These are phyloP conservation scores for Xerus inauris DNA, from an alignment of 2,113 vertebrate genomes.

Conservation along the genomic window DNA sequence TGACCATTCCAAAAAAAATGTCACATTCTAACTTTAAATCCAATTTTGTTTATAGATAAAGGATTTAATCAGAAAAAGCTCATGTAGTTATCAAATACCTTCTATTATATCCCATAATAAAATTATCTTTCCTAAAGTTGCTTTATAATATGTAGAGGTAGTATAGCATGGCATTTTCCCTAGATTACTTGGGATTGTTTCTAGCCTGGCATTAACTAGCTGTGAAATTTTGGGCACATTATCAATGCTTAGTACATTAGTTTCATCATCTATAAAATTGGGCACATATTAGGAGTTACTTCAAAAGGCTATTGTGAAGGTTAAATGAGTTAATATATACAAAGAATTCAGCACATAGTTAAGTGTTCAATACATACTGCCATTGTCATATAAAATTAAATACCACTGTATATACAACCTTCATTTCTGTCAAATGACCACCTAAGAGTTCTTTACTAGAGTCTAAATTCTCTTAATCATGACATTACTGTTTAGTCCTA, in stretches of 20 bases:
- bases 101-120: background rate
- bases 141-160: background rate
- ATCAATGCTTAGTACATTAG: background rate
- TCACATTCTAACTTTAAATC: slow-evolving; percentile 12
- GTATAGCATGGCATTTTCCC: background rate
- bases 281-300: background rate
- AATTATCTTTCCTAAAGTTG: background rate
- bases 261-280: background rate
- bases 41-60: slow-evolving; percentile 22
- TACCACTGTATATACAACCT: background rate
- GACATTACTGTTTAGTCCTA: background rate
- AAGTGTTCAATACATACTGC: background rate
- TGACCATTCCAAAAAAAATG: background rate
- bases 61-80: background rate
- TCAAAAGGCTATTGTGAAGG: background rate
- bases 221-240: background rate
- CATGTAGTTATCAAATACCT: slow-evolving; percentile 28
- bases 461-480: background rate
- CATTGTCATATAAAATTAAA: background rate
- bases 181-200: background rate
- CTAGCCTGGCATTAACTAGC: background rate
- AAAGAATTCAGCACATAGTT: background rate
- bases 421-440: background rate
- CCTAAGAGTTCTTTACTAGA: background rate
- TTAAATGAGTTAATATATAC: background rate